Percentiles rank a stretch among this genome's conserved stretches.
Evolutionary conservation across 1,140 invertebrate genomes (phyloP).

Genomic region (Popillia japonica): DNA sequence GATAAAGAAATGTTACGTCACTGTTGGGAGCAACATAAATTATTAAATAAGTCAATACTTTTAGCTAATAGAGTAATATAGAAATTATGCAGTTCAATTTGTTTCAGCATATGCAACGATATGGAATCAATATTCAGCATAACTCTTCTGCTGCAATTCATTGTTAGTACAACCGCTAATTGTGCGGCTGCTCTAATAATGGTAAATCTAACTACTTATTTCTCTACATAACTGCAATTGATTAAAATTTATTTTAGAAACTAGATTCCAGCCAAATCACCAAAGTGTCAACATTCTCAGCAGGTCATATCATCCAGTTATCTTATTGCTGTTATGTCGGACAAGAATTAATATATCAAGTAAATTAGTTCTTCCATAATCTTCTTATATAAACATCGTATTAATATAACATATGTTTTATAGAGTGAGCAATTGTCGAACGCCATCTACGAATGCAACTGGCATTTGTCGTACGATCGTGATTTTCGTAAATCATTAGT

Average conservation of each 20-base stretch:
- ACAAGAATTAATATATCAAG: slow-evolving; percentile 4
- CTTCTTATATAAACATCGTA: neutral
- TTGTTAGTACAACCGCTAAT: neutral
- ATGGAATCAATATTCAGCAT: slow-evolving; percentile 21
- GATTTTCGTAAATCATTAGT: slow-evolving; percentile 32
- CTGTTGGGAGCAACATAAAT: slow-evolving; percentile 33
- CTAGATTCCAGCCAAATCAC: slow-evolving; percentile 17
- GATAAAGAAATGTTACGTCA: slow-evolving; percentile 11
- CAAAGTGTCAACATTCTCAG: neutral
- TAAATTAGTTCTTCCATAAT: neutral
- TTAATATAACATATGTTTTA: neutral
- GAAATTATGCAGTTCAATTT: neutral
- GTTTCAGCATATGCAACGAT: neutral
- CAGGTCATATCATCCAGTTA: neutral
- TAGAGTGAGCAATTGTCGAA: neutral
- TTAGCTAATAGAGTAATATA: neutral
- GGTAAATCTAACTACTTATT: neutral
- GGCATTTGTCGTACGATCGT: slow-evolving; percentile 16
- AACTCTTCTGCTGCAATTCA: neutral
- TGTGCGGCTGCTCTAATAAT: slow-evolving; percentile 1
- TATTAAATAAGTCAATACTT: slow-evolving; percentile 1
- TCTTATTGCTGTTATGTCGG: slow-evolving; percentile 30
- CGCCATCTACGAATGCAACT: slow-evolving; percentile 22
- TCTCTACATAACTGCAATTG: neutral
- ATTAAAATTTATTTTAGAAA: neutral